Base-by-base conservation (phyloP, 2,888 invertebrate genomes). In the Spialia ferax region DNA sequence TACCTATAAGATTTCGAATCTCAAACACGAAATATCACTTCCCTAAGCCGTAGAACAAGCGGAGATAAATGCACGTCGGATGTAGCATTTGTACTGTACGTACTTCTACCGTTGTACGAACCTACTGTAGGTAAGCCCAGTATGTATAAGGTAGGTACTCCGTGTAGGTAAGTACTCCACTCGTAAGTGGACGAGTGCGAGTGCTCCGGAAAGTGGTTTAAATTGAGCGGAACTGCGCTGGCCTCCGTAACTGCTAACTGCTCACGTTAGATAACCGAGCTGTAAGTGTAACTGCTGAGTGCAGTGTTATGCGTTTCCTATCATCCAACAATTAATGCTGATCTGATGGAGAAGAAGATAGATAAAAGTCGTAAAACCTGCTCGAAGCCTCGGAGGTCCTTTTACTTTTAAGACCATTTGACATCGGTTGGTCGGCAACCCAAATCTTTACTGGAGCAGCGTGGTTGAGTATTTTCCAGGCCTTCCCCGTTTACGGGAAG, bases 11-110 rank as follows among this genome's bases (percentile, higher is more conserved):
- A 26, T n/a, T 26, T 0, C 54, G 29, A 32, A 29, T 18, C 10
- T 0, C 11, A 35, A 56, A 57, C 57, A 57, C 57, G 23, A 57
- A 4, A 57, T 57, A 22, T 57, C 57, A 20, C n/a, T 57, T 57
- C 23, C 57, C 20, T 38, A 57, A 57, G 38, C 57, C 35, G 20
- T 56, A 13, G 11, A 42, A 57, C 38, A 13, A 38, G 57, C 23
- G n/a, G 38, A n/a, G 52, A 22, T 42, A 38, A 22, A 57, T 42
- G 38, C 57, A 11, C 15, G 23, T n/a, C 18, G 48, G 48, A 48
- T 10, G n/a, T 3, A 18, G 32, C 18, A 32, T 15, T 15, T 32
- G 54, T 8, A 26, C n/a, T n/a, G 55, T 32, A 23, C 23, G 6
- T 23, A 23, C 22, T 23, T 5, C 3, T 26, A 26, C 26, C 2